A percentile compares a stretch with the other conserved stretches of the same genome.
These are phyloP conservation scores for Protodeltote pygarga DNA, from an alignment of 2,888 invertebrate genomes.

Conservation along the genomic window DNA sequence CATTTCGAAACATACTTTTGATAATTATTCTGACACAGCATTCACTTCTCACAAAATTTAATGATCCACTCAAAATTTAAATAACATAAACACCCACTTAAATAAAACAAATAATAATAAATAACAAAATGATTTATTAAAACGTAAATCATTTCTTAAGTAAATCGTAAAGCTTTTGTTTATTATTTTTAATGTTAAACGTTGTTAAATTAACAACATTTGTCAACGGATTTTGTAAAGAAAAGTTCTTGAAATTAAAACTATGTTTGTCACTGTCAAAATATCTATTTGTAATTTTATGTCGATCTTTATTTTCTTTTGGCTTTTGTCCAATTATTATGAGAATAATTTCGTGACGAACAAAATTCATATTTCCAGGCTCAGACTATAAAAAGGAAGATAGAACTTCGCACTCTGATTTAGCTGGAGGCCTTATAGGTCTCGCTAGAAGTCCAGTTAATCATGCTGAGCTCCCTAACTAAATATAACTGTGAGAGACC, in stretches of 20 bases:
- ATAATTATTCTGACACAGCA: constrained; percentile 19
- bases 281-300: constrained; percentile 28
- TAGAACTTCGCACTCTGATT: too few species aligned
- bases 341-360: constrained; percentile 1
- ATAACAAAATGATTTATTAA: constrained; percentile 34
- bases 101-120: constrained; percentile 25
- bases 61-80: constrained; percentile 23
- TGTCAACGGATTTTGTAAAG: constrained; percentile 16
- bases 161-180: constrained; percentile 16
- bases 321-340: constrained; percentile 24
- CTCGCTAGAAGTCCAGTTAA: too few species aligned
- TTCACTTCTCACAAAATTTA: constrained; percentile 19
- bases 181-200: constrained; percentile 11
- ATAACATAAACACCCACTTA: constrained; percentile 34
- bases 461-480: too few species aligned
- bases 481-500: too few species aligned
- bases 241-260: constrained; percentile 9
- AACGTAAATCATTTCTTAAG: constrained; percentile 18
- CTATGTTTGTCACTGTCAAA: constrained; percentile 15
- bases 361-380: neutral
- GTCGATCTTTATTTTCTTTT: constrained; percentile 33
- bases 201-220: too few species aligned
- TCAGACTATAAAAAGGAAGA: too few species aligned
- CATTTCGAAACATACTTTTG: constrained; percentile 15
- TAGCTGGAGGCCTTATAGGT: too few species aligned